Evolutionary conservation across 92 coral and sea anemone species (phyloP), one percentile per base, ranked within the genome.

Genomic region (Porites rus): DNA sequence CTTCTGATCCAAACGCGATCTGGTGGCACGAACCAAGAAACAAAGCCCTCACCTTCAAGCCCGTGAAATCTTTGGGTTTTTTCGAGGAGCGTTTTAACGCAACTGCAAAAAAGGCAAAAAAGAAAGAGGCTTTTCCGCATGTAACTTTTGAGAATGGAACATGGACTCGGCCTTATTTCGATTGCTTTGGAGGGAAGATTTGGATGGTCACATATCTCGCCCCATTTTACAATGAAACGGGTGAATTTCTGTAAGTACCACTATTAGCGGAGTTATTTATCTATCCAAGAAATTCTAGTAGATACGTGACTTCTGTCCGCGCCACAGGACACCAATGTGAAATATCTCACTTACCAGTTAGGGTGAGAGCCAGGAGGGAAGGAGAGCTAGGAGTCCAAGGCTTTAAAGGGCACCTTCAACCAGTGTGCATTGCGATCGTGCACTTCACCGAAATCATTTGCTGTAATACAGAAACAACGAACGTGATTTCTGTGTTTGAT

Each of bases 201-300:
- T 96, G 98, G 98, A 90, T 94, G 96, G 88, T 96, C 7, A 94
- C 98, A 9, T 96, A 96, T 62, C 80, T 95, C 72, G 98, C 90
- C 10, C 98, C 98, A 65, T 92, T 96, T 72, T 88, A 90, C 85
- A 86, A 90, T 54, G 92, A 89, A 61, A 77, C 80, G 4, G 90
- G 82, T 72, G 84, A 77, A 16, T 96, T 94, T 78, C 77, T 96
- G 98, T 96, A 85, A 94, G 98, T 96, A 90, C 19, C 19, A 21
- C 1, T 17, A 20, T 16, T 17, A 2, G 61, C 61, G 11, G 16
- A 38, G 46, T 38, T 14, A 10, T 2, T 0, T 54, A 54, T 54
- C 16, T 54, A 10, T 56, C 13, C 13, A 8, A 10, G 61, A 56
- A 10, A 10, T 56, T 3, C 61, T 56, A 17, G 75, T 52, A 43